These are phyloP conservation scores for Orchesella cincta DNA, from an alignment of 1,140 invertebrate species.

Conservation along the genomic window DNA sequence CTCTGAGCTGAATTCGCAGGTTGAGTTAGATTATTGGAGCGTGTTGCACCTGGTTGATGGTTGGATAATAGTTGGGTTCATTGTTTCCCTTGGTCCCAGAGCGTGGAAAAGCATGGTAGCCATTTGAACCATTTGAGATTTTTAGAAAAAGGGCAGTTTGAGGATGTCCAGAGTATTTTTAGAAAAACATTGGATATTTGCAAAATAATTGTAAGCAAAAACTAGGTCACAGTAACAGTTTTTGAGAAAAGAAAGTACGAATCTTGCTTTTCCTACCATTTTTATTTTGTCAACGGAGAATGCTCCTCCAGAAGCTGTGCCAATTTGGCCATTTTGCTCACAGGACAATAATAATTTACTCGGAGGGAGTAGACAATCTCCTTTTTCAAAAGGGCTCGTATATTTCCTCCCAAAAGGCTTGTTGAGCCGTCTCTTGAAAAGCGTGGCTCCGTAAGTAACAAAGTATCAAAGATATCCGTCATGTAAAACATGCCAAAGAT, in stretches of 20 bases:
- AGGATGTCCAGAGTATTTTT: not conserved
- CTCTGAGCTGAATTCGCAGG: not conserved
- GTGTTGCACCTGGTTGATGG: not conserved
- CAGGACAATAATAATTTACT: conserved; percentile 27
- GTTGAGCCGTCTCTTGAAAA: not conserved
- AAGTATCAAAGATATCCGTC: conserved; percentile 29
- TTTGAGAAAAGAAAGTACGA: conserved; percentile 9
- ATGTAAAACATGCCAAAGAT: conserved; percentile 39
- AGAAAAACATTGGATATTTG: conserved; percentile 19
- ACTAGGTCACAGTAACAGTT: conserved; percentile 21
- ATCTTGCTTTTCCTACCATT: not conserved
- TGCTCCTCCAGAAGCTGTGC: not conserved
- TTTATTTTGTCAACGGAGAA: not conserved
- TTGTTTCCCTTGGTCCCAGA: not conserved
- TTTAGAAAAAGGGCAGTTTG: too few species aligned
- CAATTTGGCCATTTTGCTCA: conserved; percentile 25
- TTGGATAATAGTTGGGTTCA: not conserved
- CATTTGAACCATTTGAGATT: not conserved
- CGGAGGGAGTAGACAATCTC: conserved; percentile 39
- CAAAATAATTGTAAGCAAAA: conserved; percentile 29
- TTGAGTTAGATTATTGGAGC: not conserved
- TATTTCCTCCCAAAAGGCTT: not conserved
- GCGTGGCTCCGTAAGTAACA: not conserved
- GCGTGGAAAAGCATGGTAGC: not conserved
- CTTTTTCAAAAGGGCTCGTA: conserved; percentile 20